Percentiles rank a stretch among this genome's conserved stretches.
Conservation (phyloP, 2,888 invertebrate genomes). For the Drosophila trichaetosa region DNA sequence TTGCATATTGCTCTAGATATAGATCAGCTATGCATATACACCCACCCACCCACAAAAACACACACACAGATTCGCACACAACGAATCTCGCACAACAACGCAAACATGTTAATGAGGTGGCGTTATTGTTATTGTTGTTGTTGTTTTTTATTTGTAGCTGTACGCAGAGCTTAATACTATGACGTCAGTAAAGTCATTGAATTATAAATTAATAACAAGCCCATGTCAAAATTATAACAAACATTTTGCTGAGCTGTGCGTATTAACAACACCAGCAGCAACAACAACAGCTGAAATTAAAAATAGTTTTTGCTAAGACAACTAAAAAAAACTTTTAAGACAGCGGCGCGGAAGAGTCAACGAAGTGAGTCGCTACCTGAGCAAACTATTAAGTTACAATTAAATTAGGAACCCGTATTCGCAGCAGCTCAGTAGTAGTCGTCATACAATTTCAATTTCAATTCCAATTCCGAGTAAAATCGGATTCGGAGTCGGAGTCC, state of each 20-base stretch:
- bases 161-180: constrained; percentile 66
- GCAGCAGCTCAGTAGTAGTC: constrained; percentile 1
- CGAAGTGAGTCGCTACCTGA: constrained; percentile 62
- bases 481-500: constrained; percentile 44
- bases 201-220: constrained; percentile 73
- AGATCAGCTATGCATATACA: constrained; percentile 18
- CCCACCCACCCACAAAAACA: constrained; percentile 21
- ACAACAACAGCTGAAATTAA: constrained; percentile 19
- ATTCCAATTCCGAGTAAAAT: constrained; percentile 19
- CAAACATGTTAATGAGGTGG: constrained; percentile 64
- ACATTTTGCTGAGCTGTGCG: constrained; percentile 50
- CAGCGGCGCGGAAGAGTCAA: constrained; percentile 46
- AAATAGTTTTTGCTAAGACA: constrained; percentile 24
- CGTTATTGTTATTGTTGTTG: constrained; percentile 13
- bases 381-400: constrained; percentile 71
- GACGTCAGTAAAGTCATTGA: constrained; percentile 79
- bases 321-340: constrained; percentile 13
- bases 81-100: constrained; percentile 49
- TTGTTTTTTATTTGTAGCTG: constrained; percentile 11
- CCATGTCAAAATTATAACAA: constrained; percentile 67
- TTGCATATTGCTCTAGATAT: not conserved
- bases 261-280: constrained; percentile 18
- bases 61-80: constrained; percentile 15
- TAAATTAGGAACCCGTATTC: constrained; percentile 39
- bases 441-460: constrained; percentile 10